Base-by-base conservation (phyloP, 2,888 invertebrate species). In the Branchipolynoe longqiensis region DNA sequence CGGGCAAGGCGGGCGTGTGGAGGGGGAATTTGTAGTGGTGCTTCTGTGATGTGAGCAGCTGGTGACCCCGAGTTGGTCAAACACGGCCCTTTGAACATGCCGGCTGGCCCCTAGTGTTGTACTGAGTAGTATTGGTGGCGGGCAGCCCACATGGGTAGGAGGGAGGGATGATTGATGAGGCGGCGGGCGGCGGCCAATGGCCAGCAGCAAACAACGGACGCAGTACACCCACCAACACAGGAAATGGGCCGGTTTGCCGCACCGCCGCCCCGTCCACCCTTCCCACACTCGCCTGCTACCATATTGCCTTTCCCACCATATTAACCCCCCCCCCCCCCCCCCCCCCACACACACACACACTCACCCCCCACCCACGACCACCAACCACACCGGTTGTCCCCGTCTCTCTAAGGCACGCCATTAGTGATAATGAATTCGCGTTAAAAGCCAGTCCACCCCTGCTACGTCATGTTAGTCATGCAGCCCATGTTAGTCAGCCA, bases 201-300 rank as follows among this genome's bases (percentile, higher is more conserved):
- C 48, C 48, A 18, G 48, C n/a, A n/a, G 18, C 58, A 58, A 58
- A 58, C n/a, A 58, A 14, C 58, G n/a, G n/a, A 58, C n/a, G 58
- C 58, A 48, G 48, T 18, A 4, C 58, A n/a, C 58, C 12, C 58
- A 58, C n/a, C 58, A 8, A 58, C 58, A 58, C n/a, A 58, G 58
- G 58, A 8, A 58, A 58, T 58, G 58, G 58, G 58, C 12, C 58
- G 12, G 58, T 58, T 58, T 58, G 58, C 12, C 58, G 58, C 48
- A 48, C 58, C 58, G 25, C 22, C 14, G 4, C 58, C 14, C 58
- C 58, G 4, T 4, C 58, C 58, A 6, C 58, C 58, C 58, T 25
- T 58, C 12, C 58, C n/a, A n/a, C n/a, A n/a, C n/a, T n/a, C n/a
- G n/a, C n/a, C n/a, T n/a, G n/a, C n/a, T n/a, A n/a, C n/a, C n/a